Conservation (phyloP, 2,888 invertebrate genomes). For the Phorcus lineatus region DNA sequence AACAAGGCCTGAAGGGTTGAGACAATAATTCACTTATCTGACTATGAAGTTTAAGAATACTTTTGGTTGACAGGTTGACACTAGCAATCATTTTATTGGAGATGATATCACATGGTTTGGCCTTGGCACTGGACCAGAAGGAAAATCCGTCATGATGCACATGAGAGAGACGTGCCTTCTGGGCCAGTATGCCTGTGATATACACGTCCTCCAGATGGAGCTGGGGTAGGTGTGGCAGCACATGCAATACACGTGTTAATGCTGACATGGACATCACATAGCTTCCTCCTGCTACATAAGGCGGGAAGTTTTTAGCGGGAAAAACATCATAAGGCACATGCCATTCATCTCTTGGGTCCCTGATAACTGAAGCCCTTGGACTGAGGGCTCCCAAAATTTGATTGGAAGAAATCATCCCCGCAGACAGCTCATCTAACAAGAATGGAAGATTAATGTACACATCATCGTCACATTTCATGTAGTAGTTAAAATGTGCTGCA, state of each 20-base stretch:
- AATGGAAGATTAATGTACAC: constrained; percentile 46
- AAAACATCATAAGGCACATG: constrained; percentile 40
- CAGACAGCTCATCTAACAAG: constrained; percentile 35
- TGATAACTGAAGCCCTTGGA: constrained; percentile 39
- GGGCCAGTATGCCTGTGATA: constrained; percentile 49
- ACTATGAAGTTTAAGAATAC: constrained; percentile 36
- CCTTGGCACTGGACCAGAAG: constrained; percentile 45
- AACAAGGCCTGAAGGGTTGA: neutral
- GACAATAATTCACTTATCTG: constrained; percentile 28
- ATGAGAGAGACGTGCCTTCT: constrained; percentile 37
- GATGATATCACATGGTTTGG: constrained; percentile 44
- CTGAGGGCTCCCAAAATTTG: constrained; percentile 48
- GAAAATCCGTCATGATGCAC: constrained; percentile 43
- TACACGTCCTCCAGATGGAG: constrained; percentile 51
- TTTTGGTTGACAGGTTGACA: constrained; percentile 41
- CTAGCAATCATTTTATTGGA: constrained; percentile 35
- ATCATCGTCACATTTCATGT: constrained; percentile 56
- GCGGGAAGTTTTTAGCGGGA: constrained; percentile 38
- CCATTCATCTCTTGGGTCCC: constrained; percentile 48
- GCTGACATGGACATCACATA: constrained; percentile 44
- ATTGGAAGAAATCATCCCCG: neutral
- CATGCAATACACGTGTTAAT: constrained; percentile 26
- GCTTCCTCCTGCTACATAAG: constrained; percentile 47
- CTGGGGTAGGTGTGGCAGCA: constrained; percentile 19
- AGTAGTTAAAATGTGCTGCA: constrained; percentile 26